Percentiles rank a stretch among this genome's conserved stretches.
Evolutionary conservation across 2,113 vertebrate genomes (phyloP).

Genomic region (Nipponia nippon): DNA sequence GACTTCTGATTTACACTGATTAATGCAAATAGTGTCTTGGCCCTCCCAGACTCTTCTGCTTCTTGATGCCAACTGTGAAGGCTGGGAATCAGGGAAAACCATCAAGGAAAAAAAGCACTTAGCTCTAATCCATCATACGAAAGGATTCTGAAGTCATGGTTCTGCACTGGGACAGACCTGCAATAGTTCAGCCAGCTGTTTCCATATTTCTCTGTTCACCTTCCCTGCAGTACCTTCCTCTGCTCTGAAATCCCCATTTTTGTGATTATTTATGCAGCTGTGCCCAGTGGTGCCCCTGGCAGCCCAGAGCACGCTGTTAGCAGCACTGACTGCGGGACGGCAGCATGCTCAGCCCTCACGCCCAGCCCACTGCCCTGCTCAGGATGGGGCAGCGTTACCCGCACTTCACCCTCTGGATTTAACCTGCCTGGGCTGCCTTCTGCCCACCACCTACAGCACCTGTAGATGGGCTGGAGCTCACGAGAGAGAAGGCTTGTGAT

Average conservation of each 20-base stretch:
- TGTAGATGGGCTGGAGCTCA: neutral
- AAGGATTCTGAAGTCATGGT: neutral
- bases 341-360: fast-evolving
- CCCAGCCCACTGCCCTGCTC: neutral
- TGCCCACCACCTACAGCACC: neutral
- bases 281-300: neutral
- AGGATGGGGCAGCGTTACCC: neutral
- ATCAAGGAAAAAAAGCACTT: neutral
- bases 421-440: neutral
- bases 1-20: neutral
- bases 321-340: neutral
- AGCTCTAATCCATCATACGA: neutral
- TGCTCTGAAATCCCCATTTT: neutral
- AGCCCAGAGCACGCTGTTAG: neutral
- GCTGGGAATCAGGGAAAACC: neutral
- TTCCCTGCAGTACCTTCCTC: neutral
- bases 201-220: neutral
- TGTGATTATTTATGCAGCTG: neutral
- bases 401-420: neutral
- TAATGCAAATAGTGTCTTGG: neutral
- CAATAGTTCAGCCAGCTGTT: neutral
- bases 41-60: neutral
- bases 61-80: neutral
- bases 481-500: neutral
- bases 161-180: neutral